Evolutionary conservation across 2,113 vertebrate species (phyloP), one percentile per base, ranked within the genome.

Genomic region (Rhea pennata): DNA sequence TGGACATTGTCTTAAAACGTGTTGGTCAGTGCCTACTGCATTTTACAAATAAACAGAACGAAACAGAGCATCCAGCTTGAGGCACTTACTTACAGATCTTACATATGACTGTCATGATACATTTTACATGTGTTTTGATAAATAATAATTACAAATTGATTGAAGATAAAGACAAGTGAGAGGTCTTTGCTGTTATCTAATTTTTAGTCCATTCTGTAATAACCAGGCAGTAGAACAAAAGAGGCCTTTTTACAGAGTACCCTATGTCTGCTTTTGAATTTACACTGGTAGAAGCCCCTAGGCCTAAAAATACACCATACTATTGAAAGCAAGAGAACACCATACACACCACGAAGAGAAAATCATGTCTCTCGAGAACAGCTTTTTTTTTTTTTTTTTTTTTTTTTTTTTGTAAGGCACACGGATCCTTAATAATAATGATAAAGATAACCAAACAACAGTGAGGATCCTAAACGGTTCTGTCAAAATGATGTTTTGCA

Each of bases 401-500:
- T 36, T 36, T 36, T 50, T 56, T 72, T 33, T 78, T 23, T 22
- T 10, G 7, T 2, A 2, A 83, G 80, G 7, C 54, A 15, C 13
- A 16, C 29, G 2, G 1, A 6, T 8, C 24, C 65, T 78, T 9
- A 0, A 5, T 9, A 20, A 29, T 3, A 0, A 27, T 1, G 53
- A 33, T 26, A 19, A 87, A 87, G 2, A 67, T 83, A 85, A 54
- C 82, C 93, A 42, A 88, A 54, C 78, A 50, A 24, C 3, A 9
- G 64, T 16, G 56, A 11, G 0, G 0, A 7, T 10, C 44, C 73
- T 7, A 0, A 75, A 58, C 0, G 29, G 33, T 27, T n/a, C 53
- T 87, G 70, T 69, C 90, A 73, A 39, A 75, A 46, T 0, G 12
- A 33, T 31, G 11, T 20, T 33, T 33, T 31, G 56, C 31, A 12